phyloP scores from a whole-genome alignment of 2,888 invertebrate genomes.

The Himalopsyche kuldschensis region DNA sequence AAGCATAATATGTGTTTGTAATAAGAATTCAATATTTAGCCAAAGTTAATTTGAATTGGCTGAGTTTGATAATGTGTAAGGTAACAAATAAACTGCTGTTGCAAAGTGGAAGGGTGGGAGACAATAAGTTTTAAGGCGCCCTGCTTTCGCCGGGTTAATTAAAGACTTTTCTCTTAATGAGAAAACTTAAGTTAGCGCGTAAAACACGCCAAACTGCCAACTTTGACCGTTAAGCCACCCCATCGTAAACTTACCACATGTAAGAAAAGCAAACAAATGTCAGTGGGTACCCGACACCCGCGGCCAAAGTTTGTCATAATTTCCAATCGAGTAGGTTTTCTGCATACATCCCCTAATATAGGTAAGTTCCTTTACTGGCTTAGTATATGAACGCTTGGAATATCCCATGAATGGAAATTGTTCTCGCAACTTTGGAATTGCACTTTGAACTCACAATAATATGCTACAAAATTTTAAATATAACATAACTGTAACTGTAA shows the following conservation, averaged over 20 bases:
- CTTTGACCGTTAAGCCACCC: conserved; percentile 8
- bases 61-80: background rate
- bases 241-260: background rate
- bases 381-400: background rate
- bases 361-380: background rate
- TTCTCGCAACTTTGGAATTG: background rate
- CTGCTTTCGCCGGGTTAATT: conserved; percentile 25
- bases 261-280: conserved; percentile 12
- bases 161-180: conserved; percentile 31
- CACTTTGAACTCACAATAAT: too few relatives aligned
- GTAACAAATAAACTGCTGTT: background rate
- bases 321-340: conserved; percentile 11
- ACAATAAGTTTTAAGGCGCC: conserved; percentile 1
- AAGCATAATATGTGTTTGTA: background rate
- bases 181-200: conserved; percentile 24
- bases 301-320: conserved; percentile 5
- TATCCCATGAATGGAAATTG: background rate
- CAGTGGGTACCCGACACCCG: background rate
- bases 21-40: background rate
- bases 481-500: too few relatives aligned
- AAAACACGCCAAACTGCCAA: conserved; percentile 13
- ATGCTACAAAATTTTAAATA: too few relatives aligned
- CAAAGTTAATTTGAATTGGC: background rate
- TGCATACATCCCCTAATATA: background rate
- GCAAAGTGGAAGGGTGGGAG: background rate